These are phyloP conservation scores for Picus viridis DNA, from an alignment of 2,797 vertebrate genomes.

Conservation along the genomic window DNA sequence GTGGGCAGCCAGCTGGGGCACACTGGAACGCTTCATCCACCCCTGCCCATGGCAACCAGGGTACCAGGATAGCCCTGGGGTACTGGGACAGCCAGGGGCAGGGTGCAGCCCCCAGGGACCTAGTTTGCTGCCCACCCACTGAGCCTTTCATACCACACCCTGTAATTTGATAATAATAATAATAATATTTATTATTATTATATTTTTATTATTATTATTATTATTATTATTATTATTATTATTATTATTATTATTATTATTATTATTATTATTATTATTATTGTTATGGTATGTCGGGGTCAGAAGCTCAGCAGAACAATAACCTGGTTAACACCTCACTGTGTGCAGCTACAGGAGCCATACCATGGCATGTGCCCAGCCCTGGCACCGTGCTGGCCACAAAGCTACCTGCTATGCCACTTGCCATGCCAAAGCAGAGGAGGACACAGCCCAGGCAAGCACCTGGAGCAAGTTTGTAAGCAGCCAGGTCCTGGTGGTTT, in stretches of 20 bases:
- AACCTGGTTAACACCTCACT: background rate
- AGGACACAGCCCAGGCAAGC: fast-evolving
- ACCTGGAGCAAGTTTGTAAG: fast-evolving
- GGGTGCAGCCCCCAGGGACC: fast-evolving
- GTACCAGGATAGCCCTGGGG: too few relatives aligned
- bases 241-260: background rate
- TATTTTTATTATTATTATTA: background rate
- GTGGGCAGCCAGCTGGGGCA: too few relatives aligned
- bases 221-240: conserved; percentile 21
- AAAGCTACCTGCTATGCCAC: fast-evolving
- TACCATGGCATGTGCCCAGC: fast-evolving
- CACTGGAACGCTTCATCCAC: too few relatives aligned
- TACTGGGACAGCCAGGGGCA: background rate
- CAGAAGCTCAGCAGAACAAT: background rate
- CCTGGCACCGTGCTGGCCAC: background rate
- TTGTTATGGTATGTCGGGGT: background rate
- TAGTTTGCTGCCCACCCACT: background rate
- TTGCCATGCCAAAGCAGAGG: fast-evolving
- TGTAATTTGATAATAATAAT: conserved; percentile 26
- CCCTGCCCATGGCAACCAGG: too few relatives aligned
- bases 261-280: background rate
- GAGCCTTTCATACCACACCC: background rate
- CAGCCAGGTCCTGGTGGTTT: fast-evolving
- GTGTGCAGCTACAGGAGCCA: background rate
- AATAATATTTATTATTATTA: too few relatives aligned